phyloP scores from a whole-genome alignment of 2,888 invertebrate genomes.

The Furcula furcula region DNA sequence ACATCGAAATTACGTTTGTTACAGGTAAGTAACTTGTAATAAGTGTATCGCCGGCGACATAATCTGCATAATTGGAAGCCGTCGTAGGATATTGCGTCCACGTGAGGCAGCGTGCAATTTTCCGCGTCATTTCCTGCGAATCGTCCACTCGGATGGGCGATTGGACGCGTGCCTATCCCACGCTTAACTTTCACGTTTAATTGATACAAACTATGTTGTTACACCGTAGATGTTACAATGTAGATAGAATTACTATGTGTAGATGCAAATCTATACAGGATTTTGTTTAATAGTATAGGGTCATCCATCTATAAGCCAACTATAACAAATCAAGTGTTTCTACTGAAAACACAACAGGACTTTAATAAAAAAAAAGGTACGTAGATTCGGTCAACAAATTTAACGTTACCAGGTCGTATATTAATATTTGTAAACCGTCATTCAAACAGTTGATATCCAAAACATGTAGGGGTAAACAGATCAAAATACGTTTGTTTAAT shows the following conservation, averaged over 20 bases:
- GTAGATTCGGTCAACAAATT: too few relatives aligned
- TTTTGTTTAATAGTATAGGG: too few relatives aligned
- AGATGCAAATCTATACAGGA: too few relatives aligned
- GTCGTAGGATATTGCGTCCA: slow-evolving; percentile 78
- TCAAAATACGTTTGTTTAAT: slow-evolving; percentile 49
- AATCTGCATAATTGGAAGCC: slow-evolving; percentile 80
- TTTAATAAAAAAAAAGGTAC: too few relatives aligned
- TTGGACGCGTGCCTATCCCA: slow-evolving; percentile 49
- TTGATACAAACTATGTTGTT: slow-evolving; percentile 45
- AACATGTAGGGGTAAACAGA: slow-evolving; percentile 22
- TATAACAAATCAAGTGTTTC: too few relatives aligned
- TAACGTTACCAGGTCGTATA: too few relatives aligned
- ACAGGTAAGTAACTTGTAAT: slow-evolving; percentile 51
- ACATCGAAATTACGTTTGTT: too few relatives aligned
- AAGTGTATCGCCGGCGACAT: slow-evolving; percentile 62
- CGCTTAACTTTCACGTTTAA: slow-evolving; percentile 53
- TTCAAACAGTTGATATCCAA: slow-evolving; percentile 22
- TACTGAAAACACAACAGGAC: too few relatives aligned
- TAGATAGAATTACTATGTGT: too few relatives aligned
- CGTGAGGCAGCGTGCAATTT: slow-evolving; percentile 75
- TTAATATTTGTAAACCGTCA: slow-evolving; percentile 1
- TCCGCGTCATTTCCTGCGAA: slow-evolving; percentile 78
- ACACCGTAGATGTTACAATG: too few relatives aligned
- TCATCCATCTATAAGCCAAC: too few relatives aligned
- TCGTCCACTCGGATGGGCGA: slow-evolving; percentile 59